These are phyloP conservation scores for Microchirus variegatus DNA, from an alignment of 2,797 vertebrate genomes.

Conservation along the genomic window DNA sequence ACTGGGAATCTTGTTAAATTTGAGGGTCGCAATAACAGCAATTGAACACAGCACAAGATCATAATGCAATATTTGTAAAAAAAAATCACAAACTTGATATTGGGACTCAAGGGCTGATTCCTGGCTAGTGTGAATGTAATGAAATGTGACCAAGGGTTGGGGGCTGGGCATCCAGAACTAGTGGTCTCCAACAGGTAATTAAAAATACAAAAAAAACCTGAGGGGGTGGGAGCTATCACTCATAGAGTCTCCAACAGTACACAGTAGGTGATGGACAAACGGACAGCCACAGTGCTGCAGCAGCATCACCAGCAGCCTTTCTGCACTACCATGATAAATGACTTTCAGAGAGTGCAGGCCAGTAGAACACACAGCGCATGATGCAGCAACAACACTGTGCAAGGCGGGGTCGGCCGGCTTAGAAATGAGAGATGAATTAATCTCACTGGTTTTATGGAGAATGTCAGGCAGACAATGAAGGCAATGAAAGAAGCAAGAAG, in stretches of 20 bases:
- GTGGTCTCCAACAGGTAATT: constrained; percentile 47
- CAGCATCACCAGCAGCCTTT: constrained; percentile 27
- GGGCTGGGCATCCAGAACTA: constrained; percentile 15
- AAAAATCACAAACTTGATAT: too few species aligned
- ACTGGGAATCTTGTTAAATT: too few species aligned
- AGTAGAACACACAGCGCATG: constrained; percentile 24
- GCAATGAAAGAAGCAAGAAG: constrained; percentile 4
- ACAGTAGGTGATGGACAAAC: constrained; percentile 18
- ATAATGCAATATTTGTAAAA: too few species aligned
- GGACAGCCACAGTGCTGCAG: background rate
- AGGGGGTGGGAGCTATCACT: background rate
- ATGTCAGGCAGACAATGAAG: too few species aligned
- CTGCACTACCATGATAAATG: constrained; percentile 50
- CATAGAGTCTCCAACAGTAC: too few species aligned
- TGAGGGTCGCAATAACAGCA: too few species aligned
- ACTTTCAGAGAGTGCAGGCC: constrained; percentile 28
- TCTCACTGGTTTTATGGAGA: constrained; percentile 30
- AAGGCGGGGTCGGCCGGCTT: constrained; percentile 2
- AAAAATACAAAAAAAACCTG: constrained; percentile 35
- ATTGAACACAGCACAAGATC: too few species aligned
- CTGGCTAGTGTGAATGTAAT: constrained; percentile 28
- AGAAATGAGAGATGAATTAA: constrained; percentile 35
- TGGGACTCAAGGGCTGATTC: background rate
- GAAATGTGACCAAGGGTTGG: constrained; percentile 23
- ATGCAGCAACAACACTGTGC: constrained; percentile 27